Evolutionary conservation across 2,888 invertebrate genomes (phyloP), one percentile per base, ranked within the genome.

Genomic region (Eupeodes latifasciatus): DNA sequence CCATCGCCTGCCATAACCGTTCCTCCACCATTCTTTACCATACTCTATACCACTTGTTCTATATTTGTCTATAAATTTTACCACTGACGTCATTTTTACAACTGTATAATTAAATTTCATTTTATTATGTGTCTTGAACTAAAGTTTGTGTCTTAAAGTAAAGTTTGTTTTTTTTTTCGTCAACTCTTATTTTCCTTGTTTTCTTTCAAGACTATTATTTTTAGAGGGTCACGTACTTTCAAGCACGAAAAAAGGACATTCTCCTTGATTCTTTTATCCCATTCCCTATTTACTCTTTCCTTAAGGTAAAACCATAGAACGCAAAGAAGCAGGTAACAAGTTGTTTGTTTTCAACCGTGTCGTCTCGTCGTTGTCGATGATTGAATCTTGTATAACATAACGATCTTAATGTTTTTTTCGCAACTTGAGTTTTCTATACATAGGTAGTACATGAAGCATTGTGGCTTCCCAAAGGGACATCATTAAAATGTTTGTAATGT

Each of bases 41-140:
- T 40, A 40, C 40, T 5, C 12, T 12, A 27, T 47, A 64, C 14
- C 44, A 14, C 27, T 19, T 40, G 16, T 16, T 40, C 19, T 44
- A 11, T 44, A 19, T 19, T 16, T 36, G 44, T 49, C 7, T 19
- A 19, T 27, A 49, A 19, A 10, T 62, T 62, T 62, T 6, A 6
- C 14, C 47, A 59, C 27, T 66, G 66, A 66, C 62, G 69, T 71
- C 57, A 81, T 77, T 81, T 78, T 74, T 80, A 77, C 87, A 84
- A 80, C 76, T 77, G 67, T 36, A 76, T 84, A 87, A 87, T 87
- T 84, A 87, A 87, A 84, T 87, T 87, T 80, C 66, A 77, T 84
- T 80, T 80, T 66, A 84, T 84, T 87, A 77, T 80, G 77, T 84
- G 87, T 72, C 78, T 57, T 59, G 44, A 36, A 59, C 16, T 47